Percentiles rank a stretch among this genome's conserved stretches.
phyloP scores from a whole-genome alignment of 2,113 vertebrate genomes.

The Python bivittatus region DNA sequence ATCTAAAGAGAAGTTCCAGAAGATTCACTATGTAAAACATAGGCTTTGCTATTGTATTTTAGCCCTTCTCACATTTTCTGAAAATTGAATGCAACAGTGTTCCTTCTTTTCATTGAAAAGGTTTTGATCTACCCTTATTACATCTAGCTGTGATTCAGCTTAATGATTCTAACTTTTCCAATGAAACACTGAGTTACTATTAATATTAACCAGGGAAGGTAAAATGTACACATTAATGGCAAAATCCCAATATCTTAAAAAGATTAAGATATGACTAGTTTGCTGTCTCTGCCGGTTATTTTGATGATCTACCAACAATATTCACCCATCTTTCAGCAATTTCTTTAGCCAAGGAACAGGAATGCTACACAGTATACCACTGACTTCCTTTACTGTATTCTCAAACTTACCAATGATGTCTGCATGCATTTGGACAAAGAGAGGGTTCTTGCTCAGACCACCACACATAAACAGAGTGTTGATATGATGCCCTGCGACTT shows the following conservation, averaged over 20 bases:
- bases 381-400: background rate
- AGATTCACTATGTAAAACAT: background rate
- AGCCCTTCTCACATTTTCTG: background rate
- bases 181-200: background rate
- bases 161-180: background rate
- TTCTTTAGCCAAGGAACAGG: background rate
- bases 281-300: background rate
- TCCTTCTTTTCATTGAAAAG: background rate
- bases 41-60: background rate
- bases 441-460: slow-evolving; percentile 92
- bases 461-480: slow-evolving; percentile 90
- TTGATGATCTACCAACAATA: background rate
- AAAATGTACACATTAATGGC: background rate
- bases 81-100: background rate
- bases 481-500: slow-evolving; percentile 84
- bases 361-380: background rate
- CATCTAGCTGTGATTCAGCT: background rate
- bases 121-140: background rate
- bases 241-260: background rate
- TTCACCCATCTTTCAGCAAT: background rate
- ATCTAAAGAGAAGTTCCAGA: background rate
- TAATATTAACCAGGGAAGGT: background rate
- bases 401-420: slow-evolving; percentile 85
- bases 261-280: background rate
- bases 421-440: slow-evolving; percentile 92